Evolutionary conservation across 2,888 invertebrate genomes (phyloP), one percentile per base, ranked within the genome.

Genomic region (Dryadula phaetusa): DNA sequence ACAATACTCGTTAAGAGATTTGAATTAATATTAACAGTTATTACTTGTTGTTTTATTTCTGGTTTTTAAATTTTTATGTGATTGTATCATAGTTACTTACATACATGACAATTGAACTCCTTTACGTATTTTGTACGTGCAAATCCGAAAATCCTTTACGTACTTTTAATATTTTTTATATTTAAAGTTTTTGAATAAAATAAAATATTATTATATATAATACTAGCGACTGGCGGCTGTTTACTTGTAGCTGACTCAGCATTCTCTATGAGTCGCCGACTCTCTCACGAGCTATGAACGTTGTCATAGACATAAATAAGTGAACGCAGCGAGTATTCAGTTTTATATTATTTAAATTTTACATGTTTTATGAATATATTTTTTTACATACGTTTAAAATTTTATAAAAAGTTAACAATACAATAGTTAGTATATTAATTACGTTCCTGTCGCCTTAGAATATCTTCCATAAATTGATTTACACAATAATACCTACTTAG

Each of bases 231-330:
- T 28, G 62, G 49, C 37, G 64, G 67, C 64, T 54, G 47, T 62
- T 52, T 40, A 64, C 61, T 49, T 58, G 20, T 58, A 63, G 78
- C 87, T 88, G 89, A 89, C 83, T 88, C 88, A 87, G 88, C 87
- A 81, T 65, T 69, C 81, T 85, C 80, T 80, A 77, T 75, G 76
- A 75, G 73, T 67, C 65, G 81, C 86, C 87, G 87, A 81, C 87
- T 77, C 77, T 86, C 86, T 83, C 86, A 87, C 87, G 87, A 76
- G 71, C 66, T 71, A 66, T 67, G 60, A 66, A 54, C 53, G 64
- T 47, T 12, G 32, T 18, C 20, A 42, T 20, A 18, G 65, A 37
- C 52, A 18, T 62, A 74, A 71, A 64, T 62, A 62, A 74, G 25
- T 63, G 60, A 66, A 61, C 53, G 37, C 14, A 44, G 69, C 71